A percentile compares a stretch with the other conserved stretches of the same genome.
These are phyloP conservation scores for Cirrhinus mrigala DNA, from an alignment of 2,797 vertebrate species.

Conservation along the genomic window DNA sequence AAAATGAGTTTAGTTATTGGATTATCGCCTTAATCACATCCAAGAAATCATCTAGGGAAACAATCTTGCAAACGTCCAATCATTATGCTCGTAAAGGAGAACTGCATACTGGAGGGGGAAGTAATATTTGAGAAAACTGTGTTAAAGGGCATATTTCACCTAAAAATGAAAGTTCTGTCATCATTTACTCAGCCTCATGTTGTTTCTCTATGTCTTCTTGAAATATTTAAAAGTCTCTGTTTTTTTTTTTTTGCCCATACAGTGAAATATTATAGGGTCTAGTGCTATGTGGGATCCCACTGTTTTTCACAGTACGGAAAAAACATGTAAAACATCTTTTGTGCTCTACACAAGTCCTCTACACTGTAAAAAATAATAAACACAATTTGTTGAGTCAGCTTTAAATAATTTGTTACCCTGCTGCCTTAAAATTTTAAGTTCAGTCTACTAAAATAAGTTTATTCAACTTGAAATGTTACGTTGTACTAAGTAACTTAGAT, in stretches of 20 bases:
- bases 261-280: not conserved
- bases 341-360: not conserved
- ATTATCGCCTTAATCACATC: constrained; percentile 56
- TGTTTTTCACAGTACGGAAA: not conserved
- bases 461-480: too few species aligned
- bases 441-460: too few species aligned
- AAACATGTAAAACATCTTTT: not conserved
- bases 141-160: not conserved
- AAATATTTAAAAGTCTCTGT: too few species aligned
- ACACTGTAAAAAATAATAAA: too few species aligned
- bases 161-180: not conserved
- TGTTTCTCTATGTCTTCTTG: too few species aligned
- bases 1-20: constrained; percentile 20
- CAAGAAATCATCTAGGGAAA: constrained; percentile 31
- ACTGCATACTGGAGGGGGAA: constrained; percentile 10
- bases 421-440: too few species aligned
- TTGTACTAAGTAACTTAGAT: too few species aligned
- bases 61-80: constrained; percentile 44
- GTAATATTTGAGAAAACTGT: constrained; percentile 1
- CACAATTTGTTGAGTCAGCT: too few species aligned
- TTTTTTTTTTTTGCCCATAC: not conserved
- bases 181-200: not conserved
- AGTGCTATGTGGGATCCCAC: not conserved
- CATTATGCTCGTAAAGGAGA: constrained; percentile 38
- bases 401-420: too few species aligned